Evolutionary conservation across 2,797 vertebrate genomes (phyloP).

Genomic region (Discoglossus pictus): DNA sequence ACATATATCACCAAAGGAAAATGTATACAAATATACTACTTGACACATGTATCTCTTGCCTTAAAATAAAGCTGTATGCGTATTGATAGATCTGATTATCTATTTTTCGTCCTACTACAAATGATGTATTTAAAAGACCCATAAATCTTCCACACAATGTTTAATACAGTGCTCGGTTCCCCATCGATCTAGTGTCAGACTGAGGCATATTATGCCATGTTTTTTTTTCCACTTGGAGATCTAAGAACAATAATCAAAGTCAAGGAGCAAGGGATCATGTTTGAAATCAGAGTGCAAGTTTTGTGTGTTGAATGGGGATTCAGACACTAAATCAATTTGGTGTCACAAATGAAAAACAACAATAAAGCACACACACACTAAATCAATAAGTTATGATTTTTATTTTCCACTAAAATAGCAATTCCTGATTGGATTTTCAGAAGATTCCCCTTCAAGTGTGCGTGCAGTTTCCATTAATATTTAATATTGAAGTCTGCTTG

Average conservation of each 20-base stretch:
- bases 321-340: conserved; percentile 27
- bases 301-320: conserved; percentile 13
- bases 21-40: no score
- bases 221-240: conserved; percentile 27
- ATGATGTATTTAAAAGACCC: not conserved
- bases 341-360: conserved; percentile 21
- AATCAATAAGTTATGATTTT: conserved; percentile 36
- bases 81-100: not conserved
- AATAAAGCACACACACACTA: not conserved
- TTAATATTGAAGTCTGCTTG: not conserved
- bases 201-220: conserved; percentile 14
- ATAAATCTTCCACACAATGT: conserved; percentile 16
- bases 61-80: no score
- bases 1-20: no score
- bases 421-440: not conserved
- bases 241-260: conserved; percentile 37
- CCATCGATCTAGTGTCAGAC: conserved; percentile 24
- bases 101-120: not conserved
- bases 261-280: conserved; percentile 40
- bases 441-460: not conserved
- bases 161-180: conserved; percentile 26
- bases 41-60: no score
- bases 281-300: conserved; percentile 32
- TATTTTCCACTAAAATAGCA: conserved; percentile 12
- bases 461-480: not conserved